A percentile compares a stretch with the other conserved stretches of the same genome.
Conservation (phyloP, 2,113 vertebrate genomes). For the Saimiri boliviensis region DNA sequence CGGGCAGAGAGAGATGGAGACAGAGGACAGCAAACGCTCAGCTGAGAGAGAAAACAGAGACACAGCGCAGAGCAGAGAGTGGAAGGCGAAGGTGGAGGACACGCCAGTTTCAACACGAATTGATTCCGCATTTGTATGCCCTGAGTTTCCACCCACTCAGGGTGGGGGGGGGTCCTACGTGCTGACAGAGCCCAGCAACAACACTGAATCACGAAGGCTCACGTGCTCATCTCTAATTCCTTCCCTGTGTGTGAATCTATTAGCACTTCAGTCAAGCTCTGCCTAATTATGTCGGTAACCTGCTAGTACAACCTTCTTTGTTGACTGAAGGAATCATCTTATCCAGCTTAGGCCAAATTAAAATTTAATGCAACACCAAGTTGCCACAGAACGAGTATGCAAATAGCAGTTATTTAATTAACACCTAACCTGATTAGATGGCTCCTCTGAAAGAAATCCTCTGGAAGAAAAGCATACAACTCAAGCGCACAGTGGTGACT, state of each 20-base stretch:
- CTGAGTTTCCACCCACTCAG: background rate
- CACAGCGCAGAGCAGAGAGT: background rate
- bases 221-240: constrained; percentile 56
- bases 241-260: constrained; percentile 68
- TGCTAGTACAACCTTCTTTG: constrained; percentile 82
- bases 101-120: background rate
- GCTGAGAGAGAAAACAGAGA: background rate
- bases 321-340: constrained; percentile 83
- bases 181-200: background rate
- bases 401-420: constrained; percentile 88
- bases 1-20: background rate
- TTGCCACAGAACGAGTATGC: constrained; percentile 83
- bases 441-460: constrained; percentile 81
- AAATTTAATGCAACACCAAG: constrained; percentile 86
- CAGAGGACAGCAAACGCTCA: rapidly evolving
- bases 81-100: background rate
- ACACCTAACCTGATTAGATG: constrained; percentile 86
- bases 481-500: constrained; percentile 74
- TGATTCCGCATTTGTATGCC: background rate
- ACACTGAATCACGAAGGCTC: constrained; percentile 26
- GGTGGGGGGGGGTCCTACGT: background rate
- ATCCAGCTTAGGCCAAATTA: constrained; percentile 83
- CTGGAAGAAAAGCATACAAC: constrained; percentile 78
- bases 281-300: constrained; percentile 84
- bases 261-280: constrained; percentile 59